phyloP scores from a whole-genome alignment of 2,888 invertebrate genomes.

The Heliconius charithonia region DNA sequence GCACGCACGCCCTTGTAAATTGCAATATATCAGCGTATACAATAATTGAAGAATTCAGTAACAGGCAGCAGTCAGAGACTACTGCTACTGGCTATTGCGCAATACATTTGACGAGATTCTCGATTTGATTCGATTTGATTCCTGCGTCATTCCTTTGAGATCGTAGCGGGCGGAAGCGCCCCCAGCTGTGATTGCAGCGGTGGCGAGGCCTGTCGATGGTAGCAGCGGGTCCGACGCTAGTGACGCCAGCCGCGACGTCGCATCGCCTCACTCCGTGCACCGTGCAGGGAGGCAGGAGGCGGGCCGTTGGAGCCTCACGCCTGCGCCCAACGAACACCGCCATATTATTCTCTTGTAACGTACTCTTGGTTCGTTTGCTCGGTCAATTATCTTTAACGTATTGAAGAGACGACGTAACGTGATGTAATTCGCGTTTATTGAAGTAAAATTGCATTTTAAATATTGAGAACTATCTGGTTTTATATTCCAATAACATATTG shows the following conservation, averaged over 20 bases:
- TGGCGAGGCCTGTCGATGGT: slow-evolving; percentile 41
- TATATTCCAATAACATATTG: background rate
- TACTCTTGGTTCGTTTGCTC: slow-evolving; percentile 72
- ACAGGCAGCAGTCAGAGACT: slow-evolving; percentile 16
- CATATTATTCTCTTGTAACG: slow-evolving; percentile 71
- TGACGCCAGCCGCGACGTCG: slow-evolving; percentile 59
- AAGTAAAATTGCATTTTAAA: slow-evolving; percentile 23
- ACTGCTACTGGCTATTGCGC: slow-evolving; percentile 31
- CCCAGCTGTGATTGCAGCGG: slow-evolving; percentile 60
- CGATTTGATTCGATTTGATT: slow-evolving; percentile 49
- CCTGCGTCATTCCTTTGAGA: slow-evolving; percentile 57
- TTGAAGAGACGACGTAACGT: slow-evolving; percentile 58
- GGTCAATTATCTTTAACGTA: slow-evolving; percentile 72
- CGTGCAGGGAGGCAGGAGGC: slow-evolving; percentile 64
- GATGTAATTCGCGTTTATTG: slow-evolving; percentile 47
- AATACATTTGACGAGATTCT: slow-evolving; percentile 49
- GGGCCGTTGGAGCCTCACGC: slow-evolving; percentile 64
- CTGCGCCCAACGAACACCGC: slow-evolving; percentile 65
- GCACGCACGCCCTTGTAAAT: background rate
- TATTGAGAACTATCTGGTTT: slow-evolving; percentile 10
- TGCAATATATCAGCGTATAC: slow-evolving; percentile 19
- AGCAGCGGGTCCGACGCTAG: slow-evolving; percentile 38
- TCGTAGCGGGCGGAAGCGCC: slow-evolving; percentile 54
- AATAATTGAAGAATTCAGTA: slow-evolving; percentile 29
- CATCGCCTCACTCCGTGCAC: slow-evolving; percentile 60